Evolutionary conservation across 1,140 invertebrate species (phyloP), one percentile per base, ranked within the genome.

Genomic region (Polypedilum pembai): DNA sequence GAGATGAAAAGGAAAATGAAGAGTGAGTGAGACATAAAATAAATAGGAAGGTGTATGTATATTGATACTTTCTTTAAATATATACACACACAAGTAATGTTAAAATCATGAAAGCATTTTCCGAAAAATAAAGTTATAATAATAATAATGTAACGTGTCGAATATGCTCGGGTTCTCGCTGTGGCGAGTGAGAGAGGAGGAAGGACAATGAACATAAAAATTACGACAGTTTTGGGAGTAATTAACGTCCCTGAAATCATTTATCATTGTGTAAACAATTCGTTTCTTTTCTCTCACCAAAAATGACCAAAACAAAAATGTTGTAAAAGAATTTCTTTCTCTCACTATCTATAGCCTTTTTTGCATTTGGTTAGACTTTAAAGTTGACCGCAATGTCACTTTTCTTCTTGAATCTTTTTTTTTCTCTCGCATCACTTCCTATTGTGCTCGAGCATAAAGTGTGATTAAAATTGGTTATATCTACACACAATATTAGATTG

Each of bases 171-270:
- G 12, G 45, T 10, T 56, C 10, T 15, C 12, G 4, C 45, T 56
- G 12, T n/a, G n/a, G n/a, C 12, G 45, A 12, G 15, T 45, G 15
- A 45, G 15, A 10, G 41, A 66, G 17, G 7, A 8, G 17, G 65
- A 21, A 20, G 17, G 40, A 41, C 41, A 41, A 33, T 41, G 24
- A 40, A 73, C 40, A 73, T 73, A 45, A 40, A 73, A 73, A 73
- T 45, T 73, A 73, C 40, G 40, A 73, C 73, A 73, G 73, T 73
- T 73, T 73, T 40, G 73, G 73, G 73, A 73, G 41, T 73, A 73
- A 73, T 73, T 73, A 73, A 45, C 73, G 73, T 41, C 41, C 40
- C 73, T 40, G n/a, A 73, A 73, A 73, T 73, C 73, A 73, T 73
- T 73, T 73, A 73, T 73, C 73, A 73, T 73, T 40, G 18, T 69